Conservation (phyloP, 2,113 vertebrate genomes). For the Machaerirhynchus nigripectus region DNA sequence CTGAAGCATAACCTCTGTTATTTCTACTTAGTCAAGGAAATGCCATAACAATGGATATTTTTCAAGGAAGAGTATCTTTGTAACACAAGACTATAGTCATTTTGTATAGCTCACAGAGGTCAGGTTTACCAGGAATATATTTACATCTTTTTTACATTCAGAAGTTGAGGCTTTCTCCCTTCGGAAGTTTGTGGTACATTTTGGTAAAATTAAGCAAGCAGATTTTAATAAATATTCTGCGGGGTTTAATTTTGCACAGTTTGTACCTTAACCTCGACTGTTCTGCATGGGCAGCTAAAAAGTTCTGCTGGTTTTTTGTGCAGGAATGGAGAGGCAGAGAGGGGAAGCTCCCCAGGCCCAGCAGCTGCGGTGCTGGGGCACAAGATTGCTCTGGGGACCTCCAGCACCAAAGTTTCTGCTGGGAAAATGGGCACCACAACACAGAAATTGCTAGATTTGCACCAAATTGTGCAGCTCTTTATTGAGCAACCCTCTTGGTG, state of each 20-base stretch:
- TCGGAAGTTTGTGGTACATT: conserved; percentile 10
- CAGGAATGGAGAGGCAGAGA: neutral
- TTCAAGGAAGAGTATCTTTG: conserved; percentile 35
- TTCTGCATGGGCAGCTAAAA: neutral
- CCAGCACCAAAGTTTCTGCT: neutral
- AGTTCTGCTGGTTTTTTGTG: neutral
- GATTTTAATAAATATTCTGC: neutral
- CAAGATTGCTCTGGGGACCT: neutral
- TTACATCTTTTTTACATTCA: conserved; percentile 38
- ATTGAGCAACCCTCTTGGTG: neutral
- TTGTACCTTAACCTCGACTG: neutral
- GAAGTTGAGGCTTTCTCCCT: neutral
- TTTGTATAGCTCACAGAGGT: neutral
- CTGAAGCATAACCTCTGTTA: conserved; percentile 41
- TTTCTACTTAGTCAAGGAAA: conserved; percentile 54
- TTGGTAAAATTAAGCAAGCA: neutral
- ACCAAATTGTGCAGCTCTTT: neutral
- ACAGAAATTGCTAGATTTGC: neutral
- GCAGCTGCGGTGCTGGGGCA: neutral
- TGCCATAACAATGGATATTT: conserved; percentile 34
- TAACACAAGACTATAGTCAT: conserved; percentile 2
- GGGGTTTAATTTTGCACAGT: neutral
- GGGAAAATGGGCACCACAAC: neutral
- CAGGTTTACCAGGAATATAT: conserved; percentile 27
- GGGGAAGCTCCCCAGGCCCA: neutral